Base-by-base conservation (phyloP, 2,113 vertebrate genomes). In the Tupaia chinensis region DNA sequence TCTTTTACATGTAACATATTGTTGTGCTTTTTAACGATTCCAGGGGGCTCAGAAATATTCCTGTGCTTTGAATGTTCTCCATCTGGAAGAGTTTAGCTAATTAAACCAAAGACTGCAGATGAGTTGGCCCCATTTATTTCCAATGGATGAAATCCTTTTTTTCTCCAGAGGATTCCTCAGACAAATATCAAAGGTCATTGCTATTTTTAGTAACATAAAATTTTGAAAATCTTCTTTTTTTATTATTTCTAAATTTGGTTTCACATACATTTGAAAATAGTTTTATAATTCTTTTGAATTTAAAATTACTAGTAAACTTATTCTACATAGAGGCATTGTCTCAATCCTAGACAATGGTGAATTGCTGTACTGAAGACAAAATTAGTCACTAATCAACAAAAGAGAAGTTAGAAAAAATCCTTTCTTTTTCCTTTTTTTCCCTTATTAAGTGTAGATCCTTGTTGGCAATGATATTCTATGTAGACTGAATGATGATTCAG, bases 21-120 rank as follows among this genome's bases (percentile, higher is more conserved):
- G 88, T 94, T 94, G 73, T 12, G 66, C 84, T 97, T 96, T 66
- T 66, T 95, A 93, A 88, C 84, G 91, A 84, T 95, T 94, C 77
- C 78, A 92, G 79, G 91, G 65, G 80, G n/a, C 82, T 94, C 87
- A 68, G 92, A 95, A 63, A 72, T 69, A 61, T 13, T 66, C 89
- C 88, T 92, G 79, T 80, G 87, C 84, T 96, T 83, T 88, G 70
- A 93, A 14, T 77, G 60, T 56, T 92, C 66, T 95, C 94, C 96
- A 94, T 97, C 97, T 97, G 97, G 94, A 97, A 96, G 86, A 90
- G 70, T 89, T 98, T 97, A 97, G 79, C 88, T 88, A 86, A 94
- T 97, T 95, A 94, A 94, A 82, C 89, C 70, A 15, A 65, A 95
- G 79, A 32, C 83, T 72, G 58, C 63, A 65, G 93, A 94, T 93